Evolutionary conservation across 2,113 vertebrate species (phyloP), one percentile per base, ranked within the genome.

Genomic region (Sinocyclocheilus maitianheensis): DNA sequence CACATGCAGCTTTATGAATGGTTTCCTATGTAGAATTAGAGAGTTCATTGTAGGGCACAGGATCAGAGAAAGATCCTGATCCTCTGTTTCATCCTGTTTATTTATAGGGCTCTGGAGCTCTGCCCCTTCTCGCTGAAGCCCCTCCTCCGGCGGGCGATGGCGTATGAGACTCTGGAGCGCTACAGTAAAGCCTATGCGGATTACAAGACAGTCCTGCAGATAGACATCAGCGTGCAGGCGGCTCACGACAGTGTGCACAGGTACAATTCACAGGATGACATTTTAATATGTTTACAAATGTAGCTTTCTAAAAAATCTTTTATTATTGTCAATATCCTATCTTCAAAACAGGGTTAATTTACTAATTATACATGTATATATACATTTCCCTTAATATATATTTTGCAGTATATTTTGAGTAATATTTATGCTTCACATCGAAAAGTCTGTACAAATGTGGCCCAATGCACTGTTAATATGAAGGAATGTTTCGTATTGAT

Each of bases 41-140:
- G 65, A 81, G 85, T 72, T 81, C 78, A 81, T 22, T 34, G 55
- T 34, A 81, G 67, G 75, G 34, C 26, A 86, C 14, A 80, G 62
- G 51, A 53, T 87, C 26, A 87, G 46, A 58, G 82, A 79, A 83
- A 83, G 69, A 83, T 86, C 48, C 71, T 88, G 75, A 85, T 89
- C 86, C 78, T 74, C n/a, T 90, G 69, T 86, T 11, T 85, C 89
- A 87, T 82, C 85, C 92, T 91, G 91, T 92, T 92, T 93, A 93
- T 91, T 18, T 72, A 62, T 89, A 99, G 98, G 92, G 95, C 98
- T 60, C 93, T 99, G 94, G 97, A 97, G 90, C 96, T 98, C 88
- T 97, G 95, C 62, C 96, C 97, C 0, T 98, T 97, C 91, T 97
- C 96, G n/a, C 84, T 99, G 65, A 99, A 99, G 92, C 98, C 98